phyloP scores from a whole-genome alignment of 2,888 invertebrate genomes.

The Herminia tarsipennalis region DNA sequence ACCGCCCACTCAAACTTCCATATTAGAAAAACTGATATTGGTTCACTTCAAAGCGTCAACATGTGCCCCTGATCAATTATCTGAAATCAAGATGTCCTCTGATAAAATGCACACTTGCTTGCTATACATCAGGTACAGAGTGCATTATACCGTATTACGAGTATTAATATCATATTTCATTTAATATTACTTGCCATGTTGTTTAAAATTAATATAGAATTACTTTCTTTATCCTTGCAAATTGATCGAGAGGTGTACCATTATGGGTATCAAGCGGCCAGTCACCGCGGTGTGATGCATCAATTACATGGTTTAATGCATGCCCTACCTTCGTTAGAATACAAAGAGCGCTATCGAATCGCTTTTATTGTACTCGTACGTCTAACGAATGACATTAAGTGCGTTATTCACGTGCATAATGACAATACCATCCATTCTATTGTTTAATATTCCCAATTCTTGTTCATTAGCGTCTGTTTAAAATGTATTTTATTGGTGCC shows the following conservation, averaged over 20 bases:
- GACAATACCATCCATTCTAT: constrained; percentile 58
- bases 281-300: constrained; percentile 51
- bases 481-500: not conserved
- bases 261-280: constrained; percentile 21
- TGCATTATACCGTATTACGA: not conserved
- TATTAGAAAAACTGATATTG: constrained; percentile 22
- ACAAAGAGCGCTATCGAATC: constrained; percentile 66
- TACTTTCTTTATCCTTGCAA: constrained; percentile 30
- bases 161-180: not conserved
- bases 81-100: no score
- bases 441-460: constrained; percentile 44
- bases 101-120: no score
- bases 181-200: no score
- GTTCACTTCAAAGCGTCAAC: no score
- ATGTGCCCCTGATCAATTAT: no score
- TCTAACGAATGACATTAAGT: constrained; percentile 48
- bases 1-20: constrained; percentile 25
- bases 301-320: constrained; percentile 70
- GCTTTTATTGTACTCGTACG: constrained; percentile 67
- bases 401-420: constrained; percentile 53
- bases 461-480: constrained; percentile 33
- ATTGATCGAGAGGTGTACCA: constrained; percentile 26
- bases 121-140: no score
- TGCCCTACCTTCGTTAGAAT: constrained; percentile 71
- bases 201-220: constrained; percentile 10